Base-by-base conservation (phyloP, 2,113 vertebrate species). In the Choloepus hoffmanni region DNA sequence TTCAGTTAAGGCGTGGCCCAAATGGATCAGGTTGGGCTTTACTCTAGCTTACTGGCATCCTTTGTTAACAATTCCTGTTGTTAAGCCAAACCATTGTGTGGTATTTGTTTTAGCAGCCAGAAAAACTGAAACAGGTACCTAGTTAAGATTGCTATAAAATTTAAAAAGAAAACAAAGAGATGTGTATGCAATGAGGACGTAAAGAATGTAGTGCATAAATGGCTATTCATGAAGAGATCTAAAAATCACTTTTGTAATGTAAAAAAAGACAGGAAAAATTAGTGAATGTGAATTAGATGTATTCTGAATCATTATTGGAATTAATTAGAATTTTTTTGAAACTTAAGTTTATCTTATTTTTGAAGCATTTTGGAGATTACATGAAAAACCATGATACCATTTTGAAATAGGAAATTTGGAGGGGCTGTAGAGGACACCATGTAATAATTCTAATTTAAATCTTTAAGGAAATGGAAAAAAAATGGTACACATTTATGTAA, bases 311-410 rank as follows among this genome's bases (percentile, higher is more conserved):
- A 93, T 58, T 89, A 74, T 62, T 90, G 87, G 24, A 83, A 48
- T 83, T 82, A 93, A 79, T 84, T 85, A 82, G 33, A 89, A 63
- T 67, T 84, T 94, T 89, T 93, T 72, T 74, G 48, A 53, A 62
- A 58, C 26, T 6, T 86, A 77, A 28, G 7, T n/a, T 92, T 55
- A 63, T 77, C 40, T 88, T 88, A 83, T 85, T 92, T 95, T 74
- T 77, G 26, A 93, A 92, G 28, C 36, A 48, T 30, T 89, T 77
- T 93, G 36, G 15, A 90, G 55, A 92, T 77, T 83, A 33, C 28
- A 11, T 72, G 28, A 90, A 89, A 79, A 79, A 33, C 3, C 55
- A 14, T 86, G 9, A 72, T 87, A n/a, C 11, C 3, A 67, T 33
- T 85, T 91, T 92, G 3, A 73, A 70, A 93, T 53, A 70, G 60